Percentiles rank a stretch among this genome's conserved stretches.
Conservation (phyloP, 2,888 invertebrate species). For the Volucella zonaria region DNA sequence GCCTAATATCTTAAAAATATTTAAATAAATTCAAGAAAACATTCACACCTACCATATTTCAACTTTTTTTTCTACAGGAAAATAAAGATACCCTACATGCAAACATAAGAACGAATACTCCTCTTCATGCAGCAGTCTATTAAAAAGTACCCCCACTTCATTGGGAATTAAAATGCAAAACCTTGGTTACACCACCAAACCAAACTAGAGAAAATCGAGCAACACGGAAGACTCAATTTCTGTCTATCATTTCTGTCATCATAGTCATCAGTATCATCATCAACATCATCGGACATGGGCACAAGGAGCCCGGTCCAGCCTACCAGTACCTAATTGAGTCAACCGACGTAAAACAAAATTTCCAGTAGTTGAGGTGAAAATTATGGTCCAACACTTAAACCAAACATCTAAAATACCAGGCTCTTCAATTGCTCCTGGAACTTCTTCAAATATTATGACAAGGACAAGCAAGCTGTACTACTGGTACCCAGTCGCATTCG, state of each 20-base stretch:
- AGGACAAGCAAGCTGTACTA: constrained; percentile 5
- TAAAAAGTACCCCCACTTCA: constrained; percentile 8
- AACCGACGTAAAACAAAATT: constrained; percentile 68
- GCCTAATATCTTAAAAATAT: no score
- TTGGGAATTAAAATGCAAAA: constrained; percentile 57
- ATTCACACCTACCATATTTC: no score
- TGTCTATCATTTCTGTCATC: constrained; percentile 54
- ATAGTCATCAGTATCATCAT: constrained; percentile 38
- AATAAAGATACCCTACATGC: no score
- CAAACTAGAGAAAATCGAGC: constrained; percentile 44
- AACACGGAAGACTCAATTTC: constrained; percentile 50
- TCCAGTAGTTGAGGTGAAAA: constrained; percentile 69
- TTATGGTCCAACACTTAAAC: constrained; percentile 69
- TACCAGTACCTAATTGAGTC: constrained; percentile 70
- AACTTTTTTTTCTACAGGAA: no score
- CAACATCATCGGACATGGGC: constrained; percentile 20
- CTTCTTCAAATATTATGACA: constrained; percentile 2
- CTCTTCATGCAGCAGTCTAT: not conserved
- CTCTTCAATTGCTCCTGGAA: constrained; percentile 8
- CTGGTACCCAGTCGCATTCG: not conserved
- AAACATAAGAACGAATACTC: not conserved
- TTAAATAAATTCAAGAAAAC: no score
- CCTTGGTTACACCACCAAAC: constrained; percentile 56
- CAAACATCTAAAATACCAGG: constrained; percentile 47
- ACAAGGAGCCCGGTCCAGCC: constrained; percentile 29